Conservation (phyloP, 2,113 vertebrate genomes). For the Hiodon alosoides region DNA sequence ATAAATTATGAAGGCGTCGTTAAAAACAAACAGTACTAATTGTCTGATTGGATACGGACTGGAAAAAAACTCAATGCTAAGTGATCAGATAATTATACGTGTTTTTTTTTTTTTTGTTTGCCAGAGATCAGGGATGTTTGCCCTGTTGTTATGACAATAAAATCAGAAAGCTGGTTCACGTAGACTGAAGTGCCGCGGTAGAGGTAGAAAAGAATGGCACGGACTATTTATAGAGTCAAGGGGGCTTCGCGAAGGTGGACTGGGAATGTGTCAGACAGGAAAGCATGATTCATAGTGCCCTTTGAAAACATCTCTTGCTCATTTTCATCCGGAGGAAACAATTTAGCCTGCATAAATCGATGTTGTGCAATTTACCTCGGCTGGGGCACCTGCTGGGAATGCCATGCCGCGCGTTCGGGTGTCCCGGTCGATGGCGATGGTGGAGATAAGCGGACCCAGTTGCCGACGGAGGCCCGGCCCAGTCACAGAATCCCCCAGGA, state of each 20-base stretch:
- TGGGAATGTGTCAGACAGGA: neutral
- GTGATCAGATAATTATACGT: no score
- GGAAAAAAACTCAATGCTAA: no score
- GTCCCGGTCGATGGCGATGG: no score
- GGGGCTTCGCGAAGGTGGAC: slow-evolving; percentile 16
- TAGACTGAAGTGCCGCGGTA: neutral
- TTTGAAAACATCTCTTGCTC: neutral
- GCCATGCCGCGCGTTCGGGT: no score
- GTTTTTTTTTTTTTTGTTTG: no score
- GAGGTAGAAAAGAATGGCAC: neutral
- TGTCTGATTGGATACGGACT: no score
- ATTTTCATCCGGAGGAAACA: neutral
- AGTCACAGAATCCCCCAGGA: no score
- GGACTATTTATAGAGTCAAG: slow-evolving; percentile 20
- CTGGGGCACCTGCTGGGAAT: neutral
- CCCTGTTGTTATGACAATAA: neutral
- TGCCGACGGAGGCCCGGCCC: no score
- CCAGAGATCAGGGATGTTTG: no score
- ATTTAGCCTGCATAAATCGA: neutral
- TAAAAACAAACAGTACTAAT: no score
- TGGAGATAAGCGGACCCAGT: no score
- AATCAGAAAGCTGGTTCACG: neutral
- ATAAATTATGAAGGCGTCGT: no score
- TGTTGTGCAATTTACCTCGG: neutral
- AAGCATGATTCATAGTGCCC: slow-evolving; percentile 11